Conservation (phyloP, 2,888 invertebrate species). For the Augiades crinisus region DNA sequence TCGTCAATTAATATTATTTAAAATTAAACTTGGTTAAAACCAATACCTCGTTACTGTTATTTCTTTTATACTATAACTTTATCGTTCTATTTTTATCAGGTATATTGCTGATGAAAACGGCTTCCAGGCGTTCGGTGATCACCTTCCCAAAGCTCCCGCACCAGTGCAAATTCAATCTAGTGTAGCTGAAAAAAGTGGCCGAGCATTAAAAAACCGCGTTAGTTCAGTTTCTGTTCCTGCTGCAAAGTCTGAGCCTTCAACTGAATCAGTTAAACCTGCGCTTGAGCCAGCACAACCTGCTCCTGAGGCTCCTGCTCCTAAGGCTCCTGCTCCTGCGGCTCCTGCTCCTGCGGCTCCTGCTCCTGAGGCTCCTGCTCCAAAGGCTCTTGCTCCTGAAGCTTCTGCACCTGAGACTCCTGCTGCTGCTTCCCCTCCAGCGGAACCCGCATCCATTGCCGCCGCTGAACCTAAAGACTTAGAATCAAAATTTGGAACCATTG, state of each 20-base stretch:
- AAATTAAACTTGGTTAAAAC: too few relatives aligned
- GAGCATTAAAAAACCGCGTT: too few relatives aligned
- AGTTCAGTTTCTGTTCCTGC: slow-evolving; percentile 38
- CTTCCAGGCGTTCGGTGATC: slow-evolving; percentile 85
- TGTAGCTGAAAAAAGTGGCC: slow-evolving; percentile 46
- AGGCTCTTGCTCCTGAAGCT: not conserved
- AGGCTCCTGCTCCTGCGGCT: slow-evolving; percentile 11
- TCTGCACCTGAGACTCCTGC: slow-evolving; percentile 10
- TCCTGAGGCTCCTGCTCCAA: slow-evolving; percentile 2
- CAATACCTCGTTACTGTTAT: too few relatives aligned
- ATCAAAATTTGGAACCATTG: too few relatives aligned
- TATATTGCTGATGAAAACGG: slow-evolving; percentile 89
- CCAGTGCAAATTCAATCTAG: slow-evolving; percentile 29
- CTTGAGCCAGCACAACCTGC: slow-evolving; percentile 12
- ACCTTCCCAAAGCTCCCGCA: slow-evolving; percentile 73
- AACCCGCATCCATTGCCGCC: slow-evolving; percentile 9
- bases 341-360: slow-evolving; percentile 13
- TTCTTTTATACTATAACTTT: not conserved
- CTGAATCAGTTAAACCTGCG: slow-evolving; percentile 24
- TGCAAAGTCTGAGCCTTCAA: slow-evolving; percentile 22
- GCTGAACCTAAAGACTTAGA: too few relatives aligned
- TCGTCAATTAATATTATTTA: too few relatives aligned
- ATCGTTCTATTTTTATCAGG: slow-evolving; percentile 42
- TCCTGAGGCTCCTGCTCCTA: slow-evolving; percentile 2
- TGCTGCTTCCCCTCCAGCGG: slow-evolving; percentile 7